Evolutionary conservation across 2,113 vertebrate species (phyloP).

Genomic region (Toxotes jaculatrix): DNA sequence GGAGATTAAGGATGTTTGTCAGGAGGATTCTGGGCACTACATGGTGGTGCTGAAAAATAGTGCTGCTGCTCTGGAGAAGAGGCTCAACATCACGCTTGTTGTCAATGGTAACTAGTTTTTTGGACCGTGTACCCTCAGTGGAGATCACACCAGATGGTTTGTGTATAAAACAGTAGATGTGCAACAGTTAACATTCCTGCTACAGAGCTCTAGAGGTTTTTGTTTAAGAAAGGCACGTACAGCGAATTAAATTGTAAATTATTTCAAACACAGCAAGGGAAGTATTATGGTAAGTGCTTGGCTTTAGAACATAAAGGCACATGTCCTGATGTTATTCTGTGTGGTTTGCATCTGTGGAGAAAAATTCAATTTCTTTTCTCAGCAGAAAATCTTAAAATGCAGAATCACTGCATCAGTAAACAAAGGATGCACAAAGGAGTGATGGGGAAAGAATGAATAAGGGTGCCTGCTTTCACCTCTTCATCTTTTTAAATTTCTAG

Average conservation of each 20-base stretch:
- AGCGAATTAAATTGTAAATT: background rate
- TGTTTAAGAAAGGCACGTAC: background rate
- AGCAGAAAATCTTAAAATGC: background rate
- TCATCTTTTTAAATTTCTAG: background rate
- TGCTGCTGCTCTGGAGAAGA: slow-evolving; percentile 85
- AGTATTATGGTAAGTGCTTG: background rate
- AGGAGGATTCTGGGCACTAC: slow-evolving; percentile 90
- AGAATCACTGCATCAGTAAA: background rate
- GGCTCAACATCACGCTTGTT: slow-evolving; percentile 89
- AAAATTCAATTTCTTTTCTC: background rate
- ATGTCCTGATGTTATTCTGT: background rate
- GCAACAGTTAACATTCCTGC: background rate
- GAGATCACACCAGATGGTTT: background rate
- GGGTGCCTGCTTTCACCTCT: background rate
- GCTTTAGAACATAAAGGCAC: background rate
- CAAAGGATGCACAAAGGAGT: background rate
- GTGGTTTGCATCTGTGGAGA: background rate
- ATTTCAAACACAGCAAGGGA: background rate
- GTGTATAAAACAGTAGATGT: background rate
- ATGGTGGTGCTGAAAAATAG: slow-evolving; percentile 88
- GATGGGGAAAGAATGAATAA: background rate
- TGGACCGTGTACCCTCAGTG: background rate
- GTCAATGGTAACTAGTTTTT: slow-evolving; percentile 90
- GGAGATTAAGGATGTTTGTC: slow-evolving; percentile 92
- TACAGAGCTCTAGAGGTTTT: background rate